These are phyloP conservation scores for Podotricha telesiphe DNA, from an alignment of 2,888 invertebrate genomes.

Conservation along the genomic window DNA sequence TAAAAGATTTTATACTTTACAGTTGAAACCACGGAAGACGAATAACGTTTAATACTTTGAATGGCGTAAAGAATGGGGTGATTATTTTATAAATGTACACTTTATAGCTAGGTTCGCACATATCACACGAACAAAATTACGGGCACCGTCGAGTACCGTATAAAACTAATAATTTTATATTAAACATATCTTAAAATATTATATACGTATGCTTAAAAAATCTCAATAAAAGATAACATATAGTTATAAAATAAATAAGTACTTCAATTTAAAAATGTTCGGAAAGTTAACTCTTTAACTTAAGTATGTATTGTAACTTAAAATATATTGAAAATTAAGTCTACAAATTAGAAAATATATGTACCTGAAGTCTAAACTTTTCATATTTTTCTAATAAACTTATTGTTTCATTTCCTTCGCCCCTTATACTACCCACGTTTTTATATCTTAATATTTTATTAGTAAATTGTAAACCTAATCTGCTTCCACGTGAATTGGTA, in stretches of 20 bases:
- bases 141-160: no score
- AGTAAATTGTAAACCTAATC: not conserved
- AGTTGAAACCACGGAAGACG: no score
- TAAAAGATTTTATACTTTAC: no score
- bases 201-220: no score
- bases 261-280: not conserved
- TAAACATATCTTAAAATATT: no score
- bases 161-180: no score
- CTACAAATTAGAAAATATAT: not conserved
- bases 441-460: slow-evolving; percentile 3
- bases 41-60: no score
- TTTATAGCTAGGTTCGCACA: no score
- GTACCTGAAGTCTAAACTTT: not conserved
- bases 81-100: no score
- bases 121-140: no score
- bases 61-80: no score
- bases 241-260: not conserved
- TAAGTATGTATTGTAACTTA: not conserved
- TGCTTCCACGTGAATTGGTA: slow-evolving; percentile 24
- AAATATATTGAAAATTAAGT: not conserved
- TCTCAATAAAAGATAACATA: not conserved
- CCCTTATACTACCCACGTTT: slow-evolving; percentile 4
- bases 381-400: slow-evolving; percentile 8
- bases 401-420: slow-evolving; percentile 9
- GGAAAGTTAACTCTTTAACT: not conserved